Evolutionary conservation across 2,888 invertebrate species (phyloP).

Genomic region (Pachycephus smyrnensis): DNA sequence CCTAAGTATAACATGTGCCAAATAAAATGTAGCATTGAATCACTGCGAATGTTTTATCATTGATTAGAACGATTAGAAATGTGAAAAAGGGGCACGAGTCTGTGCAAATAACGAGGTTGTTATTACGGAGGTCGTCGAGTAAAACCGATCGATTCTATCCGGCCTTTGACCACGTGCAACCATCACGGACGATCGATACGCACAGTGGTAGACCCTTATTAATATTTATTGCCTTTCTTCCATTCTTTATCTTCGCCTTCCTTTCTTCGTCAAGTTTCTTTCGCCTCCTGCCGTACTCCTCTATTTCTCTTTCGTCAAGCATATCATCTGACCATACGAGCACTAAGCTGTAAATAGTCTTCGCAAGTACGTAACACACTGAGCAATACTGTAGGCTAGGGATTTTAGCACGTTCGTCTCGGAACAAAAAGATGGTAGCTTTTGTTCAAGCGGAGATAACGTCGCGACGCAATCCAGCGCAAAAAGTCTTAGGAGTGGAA

Average conservation of each 20-base stretch:
- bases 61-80: not conserved
- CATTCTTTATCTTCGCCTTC: slow-evolving; percentile 17
- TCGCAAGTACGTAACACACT: not conserved
- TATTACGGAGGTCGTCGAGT: not conserved
- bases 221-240: slow-evolving; percentile 23
- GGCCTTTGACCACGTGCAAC: slow-evolving; percentile 23
- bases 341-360: slow-evolving; percentile 2
- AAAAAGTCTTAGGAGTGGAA: not conserved
- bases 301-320: slow-evolving; percentile 13
- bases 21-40: not conserved
- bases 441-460: not conserved
- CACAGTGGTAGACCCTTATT: slow-evolving; percentile 21
- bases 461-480: not conserved
- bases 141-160: slow-evolving; percentile 18
- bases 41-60: not conserved
- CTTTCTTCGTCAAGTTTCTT: slow-evolving; percentile 15
- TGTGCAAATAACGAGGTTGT: slow-evolving; percentile 14
- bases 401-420: not conserved
- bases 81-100: not conserved
- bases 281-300: slow-evolving; percentile 18
- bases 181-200: slow-evolving; percentile 24
- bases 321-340: not conserved
- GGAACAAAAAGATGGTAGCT: not conserved
- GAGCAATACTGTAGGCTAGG: not conserved
- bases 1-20: not conserved